phyloP scores from a whole-genome alignment of 2,888 invertebrate genomes.

The Druceiella hillmani region DNA sequence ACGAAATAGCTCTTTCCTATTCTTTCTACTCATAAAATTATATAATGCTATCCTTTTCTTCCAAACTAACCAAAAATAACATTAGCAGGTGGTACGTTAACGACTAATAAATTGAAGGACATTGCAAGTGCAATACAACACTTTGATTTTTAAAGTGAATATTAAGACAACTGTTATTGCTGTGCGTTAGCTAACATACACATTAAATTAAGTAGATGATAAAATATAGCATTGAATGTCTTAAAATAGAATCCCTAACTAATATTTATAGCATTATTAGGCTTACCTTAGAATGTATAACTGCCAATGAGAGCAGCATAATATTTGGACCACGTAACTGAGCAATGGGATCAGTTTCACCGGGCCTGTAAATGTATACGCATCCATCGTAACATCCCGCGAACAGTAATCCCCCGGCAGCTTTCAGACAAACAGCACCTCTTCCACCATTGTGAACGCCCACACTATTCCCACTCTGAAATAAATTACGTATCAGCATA shows the following conservation, averaged over 20 bases:
- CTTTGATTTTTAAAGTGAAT: too few species aligned
- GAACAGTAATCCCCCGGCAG: slow-evolving; percentile 56
- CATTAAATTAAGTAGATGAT: too few species aligned
- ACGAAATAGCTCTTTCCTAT: too few species aligned
- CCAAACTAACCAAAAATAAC: too few species aligned
- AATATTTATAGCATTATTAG: slow-evolving; percentile 7
- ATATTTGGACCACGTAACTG: slow-evolving; percentile 65
- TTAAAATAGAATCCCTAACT: slow-evolving; percentile 1
- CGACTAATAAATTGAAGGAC: too few species aligned
- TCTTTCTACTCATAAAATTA: too few species aligned
- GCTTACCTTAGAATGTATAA: slow-evolving; percentile 58
- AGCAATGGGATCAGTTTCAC: slow-evolving; percentile 50
- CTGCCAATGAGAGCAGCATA: slow-evolving; percentile 65
- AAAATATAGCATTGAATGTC: slow-evolving; percentile 1
- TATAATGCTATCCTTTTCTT: too few species aligned
- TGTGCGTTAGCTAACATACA: too few species aligned
- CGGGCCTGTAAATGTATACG: slow-evolving; percentile 63
- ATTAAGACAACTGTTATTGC: too few species aligned
- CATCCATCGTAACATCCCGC: slow-evolving; percentile 77
- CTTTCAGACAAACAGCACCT: slow-evolving; percentile 67
- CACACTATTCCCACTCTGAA: slow-evolving; percentile 59
- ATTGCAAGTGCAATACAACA: too few species aligned
- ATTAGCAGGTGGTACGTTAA: too few species aligned
- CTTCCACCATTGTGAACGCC: slow-evolving; percentile 59
- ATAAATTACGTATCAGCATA: slow-evolving; percentile 12